Conservation (phyloP, 1,140 invertebrate genomes). For the Drosophila nannoptera region DNA sequence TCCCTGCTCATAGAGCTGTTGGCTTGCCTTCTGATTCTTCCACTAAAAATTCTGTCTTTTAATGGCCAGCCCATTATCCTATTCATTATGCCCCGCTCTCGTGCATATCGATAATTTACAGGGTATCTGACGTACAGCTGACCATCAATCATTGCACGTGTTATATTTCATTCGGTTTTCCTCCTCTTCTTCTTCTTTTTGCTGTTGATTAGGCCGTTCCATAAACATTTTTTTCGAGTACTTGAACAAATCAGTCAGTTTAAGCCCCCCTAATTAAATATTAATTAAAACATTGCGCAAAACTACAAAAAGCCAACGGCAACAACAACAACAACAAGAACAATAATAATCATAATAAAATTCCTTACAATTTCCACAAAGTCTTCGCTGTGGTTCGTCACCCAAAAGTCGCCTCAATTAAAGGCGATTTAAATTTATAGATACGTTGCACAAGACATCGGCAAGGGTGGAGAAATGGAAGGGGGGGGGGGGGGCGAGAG, state of each 20-base stretch:
- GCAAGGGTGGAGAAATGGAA: background rate
- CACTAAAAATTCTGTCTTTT: too few species aligned
- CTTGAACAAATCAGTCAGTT: conserved; percentile 55
- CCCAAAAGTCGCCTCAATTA: conserved; percentile 73
- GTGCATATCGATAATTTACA: background rate
- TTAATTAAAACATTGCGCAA: conserved; percentile 51
- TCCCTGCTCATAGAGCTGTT: too few species aligned
- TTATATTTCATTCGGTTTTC: conserved; percentile 13
- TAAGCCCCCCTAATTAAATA: conserved; percentile 51
- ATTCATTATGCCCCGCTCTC: background rate
- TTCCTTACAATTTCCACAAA: conserved; percentile 37
- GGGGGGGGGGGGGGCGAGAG: background rate
- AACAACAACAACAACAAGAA: conserved; percentile 19
- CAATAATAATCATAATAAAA: conserved; percentile 13
- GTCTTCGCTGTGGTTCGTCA: conserved; percentile 32
- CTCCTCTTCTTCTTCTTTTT: conserved; percentile 9
- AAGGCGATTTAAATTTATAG: conserved; percentile 76
- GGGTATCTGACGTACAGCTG: conserved; percentile 23
- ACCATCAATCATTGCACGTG: conserved; percentile 71
- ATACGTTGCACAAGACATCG: conserved; percentile 23
- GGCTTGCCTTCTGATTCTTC: too few species aligned
- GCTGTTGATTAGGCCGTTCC: conserved; percentile 59
- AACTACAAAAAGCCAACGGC: background rate
- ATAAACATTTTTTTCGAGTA: conserved; percentile 24
- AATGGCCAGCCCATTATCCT: too few species aligned